Base-by-base conservation (phyloP, 1,140 invertebrate species). In the Drusus annulatus region DNA sequence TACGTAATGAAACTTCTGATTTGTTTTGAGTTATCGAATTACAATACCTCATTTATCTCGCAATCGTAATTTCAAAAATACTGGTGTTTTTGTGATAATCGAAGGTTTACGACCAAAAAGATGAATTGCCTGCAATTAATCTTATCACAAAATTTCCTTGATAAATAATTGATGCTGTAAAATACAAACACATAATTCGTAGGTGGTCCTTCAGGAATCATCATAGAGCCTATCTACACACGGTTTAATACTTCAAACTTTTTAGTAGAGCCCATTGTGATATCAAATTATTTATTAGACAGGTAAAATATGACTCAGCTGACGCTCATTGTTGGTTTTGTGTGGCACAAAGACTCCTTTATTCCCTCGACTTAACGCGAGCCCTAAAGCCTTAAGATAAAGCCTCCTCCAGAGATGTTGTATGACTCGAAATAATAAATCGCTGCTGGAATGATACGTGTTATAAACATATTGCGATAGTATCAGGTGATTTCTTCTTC, bases 251-350 rank as follows among this genome's bases (percentile, higher is more conserved):
- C 54, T 56, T 56, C 60, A 16, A 25, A 63, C 5, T 16, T 13
- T 28, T 21, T 16, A 13, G 17, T 54, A 74, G n/a, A 21, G 16
- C 50, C 25, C 25, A 56, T 74, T 74, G 69, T 74, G 69, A 74
- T 74, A 56, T 56, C 69, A 74, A 56, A 74, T 74, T 74, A 74
- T 74, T 74, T 74, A 74, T 74, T 74, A 15, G 50, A 56, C 69
- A 56, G 17, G 52, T 52, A 56, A 74, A 74, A 54, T 74, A 74
- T 74, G 23, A 56, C 21, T 25, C 69, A 5, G n/a, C 50, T 19
- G 50, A 28, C 4, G 13, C n/a, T 51, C n/a, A 54, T 54, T 74
- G 69, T 74, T 74, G 69, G 54, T 56, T 54, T 56, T 21, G 69
- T 74, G 50, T 13, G 23, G 17, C 50, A 54, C 52, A 74, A 74